Evolutionary conservation across 2,797 vertebrate species (phyloP).

Genomic region (Coregonus suidteri): DNA sequence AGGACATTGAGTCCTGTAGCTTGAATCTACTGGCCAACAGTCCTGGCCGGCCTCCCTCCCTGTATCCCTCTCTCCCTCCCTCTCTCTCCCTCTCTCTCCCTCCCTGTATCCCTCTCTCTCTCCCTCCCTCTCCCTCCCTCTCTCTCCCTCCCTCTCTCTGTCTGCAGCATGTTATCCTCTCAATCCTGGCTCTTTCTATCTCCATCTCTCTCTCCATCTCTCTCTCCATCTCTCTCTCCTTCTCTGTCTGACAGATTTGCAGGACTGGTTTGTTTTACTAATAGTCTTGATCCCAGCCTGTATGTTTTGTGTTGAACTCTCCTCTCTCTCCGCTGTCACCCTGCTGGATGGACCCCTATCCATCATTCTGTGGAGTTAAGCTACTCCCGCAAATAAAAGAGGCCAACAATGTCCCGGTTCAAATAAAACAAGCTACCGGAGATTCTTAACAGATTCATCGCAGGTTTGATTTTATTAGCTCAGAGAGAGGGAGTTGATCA

Average conservation of each 20-base stretch:
- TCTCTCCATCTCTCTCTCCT: conserved; percentile 21
- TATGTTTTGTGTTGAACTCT: conserved; percentile 18
- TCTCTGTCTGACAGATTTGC: conserved; percentile 32
- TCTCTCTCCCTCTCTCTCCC: too few species aligned
- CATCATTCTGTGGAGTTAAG: conserved; percentile 28
- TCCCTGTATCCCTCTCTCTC: background rate
- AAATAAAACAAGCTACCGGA: conserved; percentile 20
- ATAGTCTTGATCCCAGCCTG: conserved; percentile 18
- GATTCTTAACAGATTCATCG: conserved; percentile 22
- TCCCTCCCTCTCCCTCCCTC: too few species aligned
- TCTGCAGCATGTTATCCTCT: conserved; percentile 11
- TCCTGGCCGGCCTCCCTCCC: too few species aligned
- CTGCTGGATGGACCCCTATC: conserved; percentile 16
- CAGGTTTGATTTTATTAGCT: conserved; percentile 23
- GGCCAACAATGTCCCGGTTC: conserved; percentile 24
- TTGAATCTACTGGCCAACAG: conserved; percentile 12
- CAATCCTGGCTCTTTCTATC: background rate
- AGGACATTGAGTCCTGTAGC: background rate
- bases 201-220: background rate
- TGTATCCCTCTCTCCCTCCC: background rate
- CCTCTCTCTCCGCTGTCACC: background rate
- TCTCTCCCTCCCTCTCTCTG: background rate
- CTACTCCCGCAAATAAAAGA: conserved; percentile 29
- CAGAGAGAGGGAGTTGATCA: background rate
- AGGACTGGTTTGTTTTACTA: conserved; percentile 29